Conservation (phyloP, 1,140 invertebrate genomes). For the Papilio aristodemus region DNA sequence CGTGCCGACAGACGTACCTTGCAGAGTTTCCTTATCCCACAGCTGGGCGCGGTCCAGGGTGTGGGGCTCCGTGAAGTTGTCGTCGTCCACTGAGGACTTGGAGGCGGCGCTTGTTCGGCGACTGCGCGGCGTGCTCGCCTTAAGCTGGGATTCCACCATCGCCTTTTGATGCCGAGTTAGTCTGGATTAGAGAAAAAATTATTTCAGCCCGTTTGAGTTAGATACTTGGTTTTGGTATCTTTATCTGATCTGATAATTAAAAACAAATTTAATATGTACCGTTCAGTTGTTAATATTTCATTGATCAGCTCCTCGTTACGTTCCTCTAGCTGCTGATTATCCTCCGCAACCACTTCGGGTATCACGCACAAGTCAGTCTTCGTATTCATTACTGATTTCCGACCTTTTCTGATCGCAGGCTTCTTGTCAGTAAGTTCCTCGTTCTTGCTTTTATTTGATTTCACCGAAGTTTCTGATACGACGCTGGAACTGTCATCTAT, state of each 20-base stretch:
- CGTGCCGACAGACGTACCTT: slow-evolving; percentile 47
- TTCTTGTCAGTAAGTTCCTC: slow-evolving; percentile 47
- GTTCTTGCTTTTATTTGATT: slow-evolving; percentile 53
- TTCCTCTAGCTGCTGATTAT: slow-evolving; percentile 39
- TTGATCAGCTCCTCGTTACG: slow-evolving; percentile 44
- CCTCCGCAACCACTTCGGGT: slow-evolving; percentile 62
- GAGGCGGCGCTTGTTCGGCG: slow-evolving; percentile 39
- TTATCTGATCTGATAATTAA: too few relatives aligned
- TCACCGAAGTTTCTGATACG: slow-evolving; percentile 55
- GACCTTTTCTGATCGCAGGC: slow-evolving; percentile 54
- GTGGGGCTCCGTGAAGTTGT: slow-evolving; percentile 48
- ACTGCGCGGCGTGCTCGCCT: slow-evolving; percentile 38
- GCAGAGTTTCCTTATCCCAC: slow-evolving; percentile 58
- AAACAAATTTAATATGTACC: too few relatives aligned
- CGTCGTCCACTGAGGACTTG: slow-evolving; percentile 44
- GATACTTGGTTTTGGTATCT: too few relatives aligned
- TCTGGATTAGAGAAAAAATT: slow-evolving; percentile 40
- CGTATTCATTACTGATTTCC: slow-evolving; percentile 53
- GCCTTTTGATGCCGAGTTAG: slow-evolving; percentile 65
- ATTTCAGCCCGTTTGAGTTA: too few relatives aligned
- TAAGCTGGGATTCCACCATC: slow-evolving; percentile 53
- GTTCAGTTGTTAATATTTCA: slow-evolving; percentile 56
- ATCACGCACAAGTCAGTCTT: slow-evolving; percentile 76
- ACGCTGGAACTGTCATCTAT: slow-evolving; percentile 63
- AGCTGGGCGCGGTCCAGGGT: slow-evolving; percentile 60